These are phyloP conservation scores for Ormia ochracea DNA, from an alignment of 2,888 invertebrate species.

Conservation along the genomic window DNA sequence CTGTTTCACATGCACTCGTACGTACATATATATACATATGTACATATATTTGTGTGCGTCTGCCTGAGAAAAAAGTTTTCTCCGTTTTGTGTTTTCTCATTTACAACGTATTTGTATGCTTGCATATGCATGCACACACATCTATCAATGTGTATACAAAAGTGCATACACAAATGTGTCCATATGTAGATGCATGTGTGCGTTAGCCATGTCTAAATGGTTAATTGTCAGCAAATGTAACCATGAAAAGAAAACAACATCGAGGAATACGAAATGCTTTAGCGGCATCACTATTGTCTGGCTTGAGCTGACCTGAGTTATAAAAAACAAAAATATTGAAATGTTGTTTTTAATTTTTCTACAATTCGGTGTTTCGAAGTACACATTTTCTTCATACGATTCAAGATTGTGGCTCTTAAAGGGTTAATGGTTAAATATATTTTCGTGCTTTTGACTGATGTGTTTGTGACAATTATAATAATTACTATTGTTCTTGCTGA, in stretches of 20 bases:
- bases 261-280: conserved; percentile 18
- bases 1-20: too few species aligned
- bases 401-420: conserved; percentile 20
- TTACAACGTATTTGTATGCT: conserved; percentile 9
- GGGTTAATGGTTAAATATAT: not conserved
- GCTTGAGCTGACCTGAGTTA: conserved; percentile 2
- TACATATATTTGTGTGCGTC: not conserved
- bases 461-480: too few species aligned
- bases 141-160: not conserved
- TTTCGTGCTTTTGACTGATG: too few species aligned
- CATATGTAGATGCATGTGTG: conserved; percentile 7
- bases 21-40: too few species aligned
- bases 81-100: conserved; percentile 33
- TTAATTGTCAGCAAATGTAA: conserved; percentile 60
- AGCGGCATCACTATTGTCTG: conserved; percentile 60
- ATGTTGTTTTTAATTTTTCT: conserved; percentile 24
- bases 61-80: conserved; percentile 31
- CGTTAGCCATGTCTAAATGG: conserved; percentile 62
- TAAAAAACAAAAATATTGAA: conserved; percentile 7
- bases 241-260: conserved; percentile 40
- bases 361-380: conserved; percentile 3
- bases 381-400: not conserved
- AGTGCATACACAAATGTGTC: not conserved
- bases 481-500: too few species aligned
- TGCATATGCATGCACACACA: not conserved